Conservation (phyloP, 2,113 vertebrate species). For the Rhea americana region DNA sequence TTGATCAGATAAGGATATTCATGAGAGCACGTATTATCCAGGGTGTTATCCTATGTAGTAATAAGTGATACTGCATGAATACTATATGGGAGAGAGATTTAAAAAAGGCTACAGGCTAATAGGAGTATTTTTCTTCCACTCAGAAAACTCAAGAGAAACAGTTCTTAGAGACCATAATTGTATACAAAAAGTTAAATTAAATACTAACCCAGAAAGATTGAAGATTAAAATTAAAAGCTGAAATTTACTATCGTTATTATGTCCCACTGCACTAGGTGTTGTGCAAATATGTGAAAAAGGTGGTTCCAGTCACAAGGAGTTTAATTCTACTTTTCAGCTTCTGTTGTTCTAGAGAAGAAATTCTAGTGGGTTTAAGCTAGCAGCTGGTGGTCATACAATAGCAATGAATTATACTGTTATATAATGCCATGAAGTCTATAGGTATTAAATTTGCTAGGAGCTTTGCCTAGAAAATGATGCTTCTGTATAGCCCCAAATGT, state of each 20-base stretch:
- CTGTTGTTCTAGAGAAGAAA: constrained; percentile 18
- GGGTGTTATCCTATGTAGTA: constrained; percentile 24
- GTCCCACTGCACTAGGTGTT: background rate
- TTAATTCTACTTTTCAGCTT: constrained; percentile 47
- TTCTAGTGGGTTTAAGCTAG: background rate
- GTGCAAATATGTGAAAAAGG: constrained; percentile 31
- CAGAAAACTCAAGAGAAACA: constrained; percentile 31
- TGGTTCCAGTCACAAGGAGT: background rate
- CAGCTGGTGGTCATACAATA: constrained; percentile 28
- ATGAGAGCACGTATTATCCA: background rate
- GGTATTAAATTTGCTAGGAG: background rate
- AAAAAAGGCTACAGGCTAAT: constrained; percentile 30
- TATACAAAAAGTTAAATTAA: constrained; percentile 33
- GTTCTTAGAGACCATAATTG: constrained; percentile 20
- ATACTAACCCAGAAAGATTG: background rate
- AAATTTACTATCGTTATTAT: constrained; percentile 11
- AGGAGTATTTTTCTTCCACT: constrained; percentile 29
- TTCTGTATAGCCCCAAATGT: background rate
- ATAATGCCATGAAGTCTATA: background rate
- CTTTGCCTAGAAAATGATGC: background rate
- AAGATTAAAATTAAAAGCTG: constrained; percentile 22
- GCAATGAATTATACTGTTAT: background rate
- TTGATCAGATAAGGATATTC: constrained; percentile 8
- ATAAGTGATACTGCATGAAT: constrained; percentile 19
- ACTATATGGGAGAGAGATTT: constrained; percentile 33